Evolutionary conservation across 2,797 vertebrate genomes (phyloP).

Genomic region (Dermochelys coriacea): DNA sequence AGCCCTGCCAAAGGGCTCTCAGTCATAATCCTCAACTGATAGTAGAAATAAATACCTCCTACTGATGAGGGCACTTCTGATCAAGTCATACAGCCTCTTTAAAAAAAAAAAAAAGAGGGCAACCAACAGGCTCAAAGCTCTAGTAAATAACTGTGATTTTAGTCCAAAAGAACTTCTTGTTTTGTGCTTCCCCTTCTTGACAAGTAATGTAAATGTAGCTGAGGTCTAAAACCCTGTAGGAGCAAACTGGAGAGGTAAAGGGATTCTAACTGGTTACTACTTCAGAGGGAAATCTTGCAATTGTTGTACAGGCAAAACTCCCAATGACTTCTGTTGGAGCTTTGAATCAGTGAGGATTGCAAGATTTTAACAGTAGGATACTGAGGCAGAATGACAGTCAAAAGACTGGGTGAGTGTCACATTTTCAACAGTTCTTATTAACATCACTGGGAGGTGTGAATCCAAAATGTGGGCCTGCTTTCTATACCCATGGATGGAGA

Average conservation of each 20-base stretch:
- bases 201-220: background rate
- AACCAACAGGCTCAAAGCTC: conserved; percentile 51
- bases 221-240: conserved; percentile 32
- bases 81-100: conserved; percentile 33
- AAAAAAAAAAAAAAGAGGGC: background rate
- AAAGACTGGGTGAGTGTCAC: background rate
- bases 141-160: conserved; percentile 8
- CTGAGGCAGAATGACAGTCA: background rate
- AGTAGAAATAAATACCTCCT: background rate
- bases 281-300: conserved; percentile 16
- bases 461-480: conserved; percentile 4
- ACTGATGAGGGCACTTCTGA: conserved; percentile 25
- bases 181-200: conserved; percentile 3
- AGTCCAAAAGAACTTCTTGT: conserved; percentile 53
- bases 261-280: background rate
- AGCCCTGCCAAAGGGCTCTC: background rate
- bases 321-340: background rate
- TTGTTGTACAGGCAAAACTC: background rate
- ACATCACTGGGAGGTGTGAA: background rate
- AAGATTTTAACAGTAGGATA: background rate
- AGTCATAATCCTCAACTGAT: background rate
- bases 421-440: background rate
- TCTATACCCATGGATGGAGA: background rate
- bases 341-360: background rate
- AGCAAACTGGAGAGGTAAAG: conserved; percentile 37